phyloP scores from a whole-genome alignment of 2,797 vertebrate genomes.

The Catamblyrhynchus diadema region DNA sequence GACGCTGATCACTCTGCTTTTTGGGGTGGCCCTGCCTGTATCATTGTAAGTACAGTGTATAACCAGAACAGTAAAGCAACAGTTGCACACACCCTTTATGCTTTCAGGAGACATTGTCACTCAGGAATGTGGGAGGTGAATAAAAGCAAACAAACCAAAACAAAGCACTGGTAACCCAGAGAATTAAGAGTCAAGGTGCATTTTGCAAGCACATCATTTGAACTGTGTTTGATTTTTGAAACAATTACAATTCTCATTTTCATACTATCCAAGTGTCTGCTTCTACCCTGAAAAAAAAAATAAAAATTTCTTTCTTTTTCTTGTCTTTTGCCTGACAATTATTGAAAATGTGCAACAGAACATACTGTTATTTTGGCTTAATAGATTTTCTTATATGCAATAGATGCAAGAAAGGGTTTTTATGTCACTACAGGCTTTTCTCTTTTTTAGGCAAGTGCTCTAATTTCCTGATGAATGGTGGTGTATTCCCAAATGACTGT shows the following conservation, averaged over 20 bases:
- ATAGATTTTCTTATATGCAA: neutral
- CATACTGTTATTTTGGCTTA: neutral
- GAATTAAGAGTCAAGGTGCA: neutral
- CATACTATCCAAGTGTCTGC: neutral
- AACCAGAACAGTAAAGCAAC: neutral
- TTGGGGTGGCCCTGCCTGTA: neutral
- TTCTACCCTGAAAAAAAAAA: neutral
- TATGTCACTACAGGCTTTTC: neutral
- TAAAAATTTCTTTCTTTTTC: neutral
- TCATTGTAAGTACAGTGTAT: neutral
- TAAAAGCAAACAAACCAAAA: neutral
- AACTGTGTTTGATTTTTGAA: neutral
- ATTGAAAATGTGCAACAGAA: neutral
- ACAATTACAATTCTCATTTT: neutral
- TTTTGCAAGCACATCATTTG: neutral
- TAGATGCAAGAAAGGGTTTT: neutral
- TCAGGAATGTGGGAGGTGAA: neutral
- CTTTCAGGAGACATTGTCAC: neutral
- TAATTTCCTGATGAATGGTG: neutral
- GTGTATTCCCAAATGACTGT: neutral
- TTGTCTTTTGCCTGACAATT: neutral
- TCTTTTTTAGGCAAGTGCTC: conserved; percentile 32
- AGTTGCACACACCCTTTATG: neutral
- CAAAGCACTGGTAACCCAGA: neutral
- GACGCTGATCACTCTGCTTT: neutral